Conservation (phyloP, 1,140 invertebrate genomes). For the Polypedilum vanderplanki region DNA sequence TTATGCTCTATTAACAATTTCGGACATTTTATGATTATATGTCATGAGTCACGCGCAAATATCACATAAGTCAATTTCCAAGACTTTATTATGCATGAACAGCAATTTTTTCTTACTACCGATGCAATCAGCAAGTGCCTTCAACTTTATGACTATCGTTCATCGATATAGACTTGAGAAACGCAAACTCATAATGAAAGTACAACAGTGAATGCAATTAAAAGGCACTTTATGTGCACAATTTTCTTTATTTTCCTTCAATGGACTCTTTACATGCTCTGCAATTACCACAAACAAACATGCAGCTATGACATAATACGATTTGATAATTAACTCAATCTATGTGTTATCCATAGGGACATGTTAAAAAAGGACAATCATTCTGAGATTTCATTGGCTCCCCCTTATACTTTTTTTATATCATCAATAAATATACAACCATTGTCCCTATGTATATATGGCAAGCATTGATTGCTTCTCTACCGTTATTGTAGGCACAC, state of each 20-base stretch:
- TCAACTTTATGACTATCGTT: not conserved
- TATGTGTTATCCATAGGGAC: too few species aligned
- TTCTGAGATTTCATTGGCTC: not conserved
- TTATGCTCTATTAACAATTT: not conserved
- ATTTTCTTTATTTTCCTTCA: not conserved
- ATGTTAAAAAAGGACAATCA: not conserved
- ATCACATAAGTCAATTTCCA: not conserved
- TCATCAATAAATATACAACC: not conserved
- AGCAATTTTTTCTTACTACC: not conserved
- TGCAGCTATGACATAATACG: not conserved
- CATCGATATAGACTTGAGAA: not conserved
- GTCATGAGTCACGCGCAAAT: not conserved
- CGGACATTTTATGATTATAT: constrained; percentile 8
- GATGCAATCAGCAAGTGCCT: not conserved
- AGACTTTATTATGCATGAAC: not conserved
- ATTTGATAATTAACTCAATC: not conserved
- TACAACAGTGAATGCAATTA: not conserved
- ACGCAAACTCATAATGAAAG: not conserved
- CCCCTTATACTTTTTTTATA: constrained; percentile 6
- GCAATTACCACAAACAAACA: not conserved
- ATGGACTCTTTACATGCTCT: not conserved
- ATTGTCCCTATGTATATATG: constrained; percentile 5
- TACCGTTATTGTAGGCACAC: not conserved
- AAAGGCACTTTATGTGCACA: constrained; percentile 10
- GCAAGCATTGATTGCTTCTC: constrained; percentile 4